Evolutionary conservation across 2,797 vertebrate species (phyloP).

Genomic region (Anniella stebbinsi): DNA sequence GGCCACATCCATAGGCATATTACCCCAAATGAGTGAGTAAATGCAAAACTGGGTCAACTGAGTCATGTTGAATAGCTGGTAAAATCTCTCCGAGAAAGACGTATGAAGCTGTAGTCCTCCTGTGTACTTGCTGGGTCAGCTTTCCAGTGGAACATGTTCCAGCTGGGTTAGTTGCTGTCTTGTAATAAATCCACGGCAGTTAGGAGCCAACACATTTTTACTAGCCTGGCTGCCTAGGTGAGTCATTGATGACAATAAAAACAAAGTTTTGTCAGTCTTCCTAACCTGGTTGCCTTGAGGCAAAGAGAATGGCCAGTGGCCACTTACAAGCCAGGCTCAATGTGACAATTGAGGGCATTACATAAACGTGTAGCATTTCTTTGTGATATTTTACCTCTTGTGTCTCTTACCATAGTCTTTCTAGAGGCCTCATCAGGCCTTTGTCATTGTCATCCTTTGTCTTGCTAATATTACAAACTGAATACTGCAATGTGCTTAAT

Average conservation of each 20-base stretch:
- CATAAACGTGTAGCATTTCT: neutral
- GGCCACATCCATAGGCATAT: neutral
- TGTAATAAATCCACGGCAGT: neutral
- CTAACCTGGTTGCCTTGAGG: neutral
- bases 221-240: neutral
- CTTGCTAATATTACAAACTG: neutral
- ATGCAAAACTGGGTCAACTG: no score
- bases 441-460: neutral
- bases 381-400: neutral
- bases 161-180: neutral
- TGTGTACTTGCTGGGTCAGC: neutral
- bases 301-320: neutral
- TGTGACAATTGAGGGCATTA: neutral
- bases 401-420: neutral
- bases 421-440: neutral
- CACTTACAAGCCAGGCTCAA: neutral
- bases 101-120: no score
- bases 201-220: neutral
- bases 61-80: neutral
- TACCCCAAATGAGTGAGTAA: neutral
- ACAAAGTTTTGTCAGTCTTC: neutral
- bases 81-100: neutral
- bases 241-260: neutral
- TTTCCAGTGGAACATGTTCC: neutral
- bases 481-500: neutral